Base-by-base conservation (phyloP, 2,797 vertebrate genomes). In the Oophaga sylvatica region DNA sequence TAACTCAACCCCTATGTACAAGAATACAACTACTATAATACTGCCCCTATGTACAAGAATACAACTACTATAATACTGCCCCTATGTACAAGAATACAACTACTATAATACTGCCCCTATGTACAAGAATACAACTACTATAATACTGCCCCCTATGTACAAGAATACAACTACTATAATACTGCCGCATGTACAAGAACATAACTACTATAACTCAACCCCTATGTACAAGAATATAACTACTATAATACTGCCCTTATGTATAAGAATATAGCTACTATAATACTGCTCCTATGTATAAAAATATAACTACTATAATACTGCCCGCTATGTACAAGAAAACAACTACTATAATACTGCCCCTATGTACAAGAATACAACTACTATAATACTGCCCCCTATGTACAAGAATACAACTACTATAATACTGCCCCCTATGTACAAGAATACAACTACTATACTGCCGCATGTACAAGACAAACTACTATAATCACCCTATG, bases 181-280 rank as follows among this genome's bases (percentile, higher is more conserved):
- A 3, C 65, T 67, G 22, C 17, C 62, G n/a, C n/a, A n/a, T n/a
- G n/a, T n/a, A n/a, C n/a, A n/a, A n/a, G n/a, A 71, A 41, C 41
- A 71, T 71, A 71, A 71, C 68, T 71, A 35, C 68, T 71, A 71
- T 71, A 71, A n/a, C n/a, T n/a, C n/a, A n/a, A n/a, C n/a, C n/a
- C n/a, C n/a, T n/a, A 71, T 71, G 10, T 67, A 67, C 65, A 67
- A 29, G n/a, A 67, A 26, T 67, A 67, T 67, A 29, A 26, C 65
- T 65, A 65, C 22, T n/a, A 65, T 9, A 65, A 67, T 67, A 3
- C 65, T 67, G 22, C 17, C 62, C 68, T n/a, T 71, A 41, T 16
- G 31, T n/a, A 71, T 9, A 2, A 19, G 16, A 19, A 31, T 70
- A 70, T 16, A 71, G 17, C 68, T 71, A 35, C 68, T 71, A 71